phyloP scores from a whole-genome alignment of 2,797 vertebrate genomes.

The Periophthalmus magnuspinnatus region DNA sequence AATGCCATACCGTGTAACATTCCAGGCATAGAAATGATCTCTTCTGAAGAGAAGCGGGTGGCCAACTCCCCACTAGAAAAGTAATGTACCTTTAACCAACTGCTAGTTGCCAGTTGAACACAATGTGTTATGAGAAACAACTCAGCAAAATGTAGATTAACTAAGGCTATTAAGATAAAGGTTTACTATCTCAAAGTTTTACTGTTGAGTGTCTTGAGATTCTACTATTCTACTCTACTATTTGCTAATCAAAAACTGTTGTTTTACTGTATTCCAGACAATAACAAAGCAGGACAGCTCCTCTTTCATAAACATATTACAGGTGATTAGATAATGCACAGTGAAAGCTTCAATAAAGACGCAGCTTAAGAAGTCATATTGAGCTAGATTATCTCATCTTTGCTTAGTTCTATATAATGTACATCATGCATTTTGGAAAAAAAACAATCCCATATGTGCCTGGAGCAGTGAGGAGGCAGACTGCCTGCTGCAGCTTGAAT shows the following conservation, averaged over 20 bases:
- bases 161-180: background rate
- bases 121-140: no score
- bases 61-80: no score
- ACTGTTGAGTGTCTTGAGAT: background rate
- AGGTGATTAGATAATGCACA: background rate
- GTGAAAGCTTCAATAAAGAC: slow-evolving; percentile 1
- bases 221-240: no score
- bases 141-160: no score
- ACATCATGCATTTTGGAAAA: background rate
- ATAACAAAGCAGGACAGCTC: background rate
- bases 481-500: background rate
- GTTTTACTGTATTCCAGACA: background rate
- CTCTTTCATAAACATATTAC: background rate
- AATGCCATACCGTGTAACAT: no score
- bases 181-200: background rate
- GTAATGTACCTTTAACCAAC: no score
- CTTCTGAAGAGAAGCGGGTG: no score
- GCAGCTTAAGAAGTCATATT: background rate
- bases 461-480: background rate
- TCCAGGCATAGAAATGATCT: no score
- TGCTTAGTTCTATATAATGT: background rate
- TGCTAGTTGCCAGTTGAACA: no score
- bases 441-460: background rate
- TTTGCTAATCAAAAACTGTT: background rate
- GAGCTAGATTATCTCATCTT: background rate